Evolutionary conservation across 1,140 invertebrate genomes (phyloP).

Genomic region (Diachasmimorpha longicaudata): DNA sequence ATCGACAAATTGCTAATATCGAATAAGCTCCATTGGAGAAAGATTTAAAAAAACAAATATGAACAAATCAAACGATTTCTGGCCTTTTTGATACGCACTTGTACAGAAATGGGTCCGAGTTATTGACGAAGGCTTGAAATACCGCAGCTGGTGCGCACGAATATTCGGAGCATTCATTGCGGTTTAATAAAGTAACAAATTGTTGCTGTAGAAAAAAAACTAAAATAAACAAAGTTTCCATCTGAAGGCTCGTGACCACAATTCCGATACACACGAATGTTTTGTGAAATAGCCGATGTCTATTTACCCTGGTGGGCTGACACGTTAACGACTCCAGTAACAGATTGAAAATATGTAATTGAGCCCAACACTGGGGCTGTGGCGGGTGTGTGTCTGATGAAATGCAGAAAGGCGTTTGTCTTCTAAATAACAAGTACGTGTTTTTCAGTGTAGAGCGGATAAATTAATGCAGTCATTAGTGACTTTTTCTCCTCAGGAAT

Average conservation of each 20-base stretch:
- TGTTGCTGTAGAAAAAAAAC: neutral
- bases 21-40: neutral
- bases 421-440: constrained; percentile 4
- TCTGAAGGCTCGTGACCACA: constrained; percentile 21
- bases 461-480: constrained; percentile 12
- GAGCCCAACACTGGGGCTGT: neutral
- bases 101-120: neutral
- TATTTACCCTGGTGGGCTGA: neutral
- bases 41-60: neutral
- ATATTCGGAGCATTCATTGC: constrained; percentile 1
- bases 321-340: neutral
- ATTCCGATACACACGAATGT: neutral
- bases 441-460: neutral
- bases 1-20: neutral
- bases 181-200: neutral
- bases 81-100: neutral
- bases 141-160: neutral
- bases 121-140: neutral
- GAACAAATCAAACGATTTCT: neutral
- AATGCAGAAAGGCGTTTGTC: neutral
- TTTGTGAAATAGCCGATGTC: neutral
- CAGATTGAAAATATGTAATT: neutral
- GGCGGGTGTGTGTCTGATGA: neutral
- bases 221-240: neutral
- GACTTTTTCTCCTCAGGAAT: constrained; percentile 20